Conservation (phyloP, 2,888 invertebrate species). For the Opisthograptis luteolata region DNA sequence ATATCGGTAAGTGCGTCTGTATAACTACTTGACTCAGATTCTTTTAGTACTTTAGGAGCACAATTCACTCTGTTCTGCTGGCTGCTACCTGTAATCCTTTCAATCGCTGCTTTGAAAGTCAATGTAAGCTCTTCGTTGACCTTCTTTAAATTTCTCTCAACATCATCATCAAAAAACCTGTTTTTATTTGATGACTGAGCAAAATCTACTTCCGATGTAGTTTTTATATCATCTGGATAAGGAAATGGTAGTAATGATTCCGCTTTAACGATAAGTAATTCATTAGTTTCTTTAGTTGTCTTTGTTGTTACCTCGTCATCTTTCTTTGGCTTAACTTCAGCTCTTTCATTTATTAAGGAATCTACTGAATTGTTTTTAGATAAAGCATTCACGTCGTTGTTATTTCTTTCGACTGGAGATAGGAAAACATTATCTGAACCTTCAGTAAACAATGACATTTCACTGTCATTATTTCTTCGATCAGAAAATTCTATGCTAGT, state of each 20-base stretch:
- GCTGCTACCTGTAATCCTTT: conserved; percentile 61
- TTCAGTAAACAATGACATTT: conserved; percentile 63
- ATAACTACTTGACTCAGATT: conserved; percentile 21
- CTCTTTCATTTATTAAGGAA: background rate
- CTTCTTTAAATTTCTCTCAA: conserved; percentile 66
- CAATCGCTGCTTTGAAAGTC: conserved; percentile 71
- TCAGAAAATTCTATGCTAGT: conserved; percentile 70
- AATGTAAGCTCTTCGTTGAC: conserved; percentile 67
- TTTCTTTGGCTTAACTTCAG: conserved; percentile 27
- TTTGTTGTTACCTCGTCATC: conserved; percentile 8
- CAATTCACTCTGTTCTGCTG: conserved; percentile 42
- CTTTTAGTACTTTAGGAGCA: conserved; percentile 32
- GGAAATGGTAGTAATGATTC: conserved; percentile 63
- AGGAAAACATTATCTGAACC: conserved; percentile 68
- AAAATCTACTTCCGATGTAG: conserved; percentile 38
- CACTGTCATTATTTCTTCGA: conserved; percentile 51
- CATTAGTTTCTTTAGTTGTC: background rate
- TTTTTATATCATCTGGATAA: conserved; percentile 58
- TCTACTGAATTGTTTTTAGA: conserved; percentile 30
- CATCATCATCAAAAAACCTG: conserved; percentile 43
- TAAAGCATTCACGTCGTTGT: conserved; percentile 40
- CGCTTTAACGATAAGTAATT: conserved; percentile 60
- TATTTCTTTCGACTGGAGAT: conserved; percentile 56
- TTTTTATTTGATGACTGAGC: conserved; percentile 31
- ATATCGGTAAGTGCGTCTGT: conserved; percentile 20